A percentile compares a stretch with the other conserved stretches of the same genome.
phyloP scores from a whole-genome alignment of 2,888 invertebrate species.

The Lithophane socia region DNA sequence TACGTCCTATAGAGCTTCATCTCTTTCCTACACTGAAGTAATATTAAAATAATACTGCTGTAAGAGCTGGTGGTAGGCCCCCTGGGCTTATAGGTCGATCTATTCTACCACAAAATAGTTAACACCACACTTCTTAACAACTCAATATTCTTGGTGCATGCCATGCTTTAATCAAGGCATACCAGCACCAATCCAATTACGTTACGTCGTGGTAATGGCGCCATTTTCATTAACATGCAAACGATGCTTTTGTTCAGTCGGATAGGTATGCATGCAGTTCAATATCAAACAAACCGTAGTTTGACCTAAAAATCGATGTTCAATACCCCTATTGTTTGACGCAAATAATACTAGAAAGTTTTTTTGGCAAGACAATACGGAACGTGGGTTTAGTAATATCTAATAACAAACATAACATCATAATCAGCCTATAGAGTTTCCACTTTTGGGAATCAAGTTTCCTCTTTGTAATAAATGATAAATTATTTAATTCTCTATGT shows the following conservation, averaged over 20 bases:
- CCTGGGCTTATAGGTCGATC: too few species aligned
- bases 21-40: too few species aligned
- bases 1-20: too few species aligned
- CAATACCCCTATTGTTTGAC: slow-evolving; percentile 39
- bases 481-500: too few species aligned
- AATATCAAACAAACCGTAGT: slow-evolving; percentile 24
- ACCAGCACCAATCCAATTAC: slow-evolving; percentile 19
- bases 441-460: not conserved
- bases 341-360: slow-evolving; percentile 12
- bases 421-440: not conserved
- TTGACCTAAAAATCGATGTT: slow-evolving; percentile 26
- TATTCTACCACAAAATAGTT: too few species aligned
- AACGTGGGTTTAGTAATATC: slow-evolving; percentile 1
- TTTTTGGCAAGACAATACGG: not conserved
- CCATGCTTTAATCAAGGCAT: not conserved
- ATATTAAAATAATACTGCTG: too few species aligned
- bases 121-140: not conserved
- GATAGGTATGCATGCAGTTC: slow-evolving; percentile 6
- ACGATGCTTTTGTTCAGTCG: slow-evolving; percentile 24
- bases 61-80: too few species aligned
- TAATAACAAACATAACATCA: not conserved
- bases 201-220: slow-evolving; percentile 12
- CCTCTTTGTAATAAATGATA: too few species aligned
- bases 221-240: slow-evolving; percentile 47
- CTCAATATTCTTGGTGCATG: not conserved